A percentile compares a stretch with the other conserved stretches of the same genome.
Conservation (phyloP, 2,797 vertebrate species). For the Caiman crocodilus region DNA sequence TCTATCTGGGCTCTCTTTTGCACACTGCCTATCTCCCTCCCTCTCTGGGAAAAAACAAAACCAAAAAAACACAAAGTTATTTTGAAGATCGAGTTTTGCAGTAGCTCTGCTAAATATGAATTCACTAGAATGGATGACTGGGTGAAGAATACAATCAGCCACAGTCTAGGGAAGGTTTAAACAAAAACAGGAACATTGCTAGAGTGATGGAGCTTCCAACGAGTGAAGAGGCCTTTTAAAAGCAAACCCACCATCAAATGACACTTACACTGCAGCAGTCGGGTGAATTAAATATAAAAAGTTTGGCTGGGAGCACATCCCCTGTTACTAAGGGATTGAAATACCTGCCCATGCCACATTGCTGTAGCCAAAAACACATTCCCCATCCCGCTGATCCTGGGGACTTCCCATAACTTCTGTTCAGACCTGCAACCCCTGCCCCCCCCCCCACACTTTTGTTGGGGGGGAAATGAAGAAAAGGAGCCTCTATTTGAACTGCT, state of each 20-base stretch:
- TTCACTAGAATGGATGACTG: conserved; percentile 17
- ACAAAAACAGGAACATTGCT: conserved; percentile 8
- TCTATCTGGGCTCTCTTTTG: conserved; percentile 49
- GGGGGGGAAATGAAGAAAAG: background rate
- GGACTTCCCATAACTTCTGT: conserved; percentile 20
- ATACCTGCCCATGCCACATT: conserved; percentile 15
- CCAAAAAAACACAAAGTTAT: conserved; percentile 38
- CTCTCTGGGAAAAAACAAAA: conserved; percentile 34
- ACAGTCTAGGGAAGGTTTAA: conserved; percentile 25
- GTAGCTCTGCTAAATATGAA: conserved; percentile 33
- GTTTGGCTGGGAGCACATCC: conserved; percentile 35
- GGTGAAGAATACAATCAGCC: conserved; percentile 19
- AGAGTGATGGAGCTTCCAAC: background rate
- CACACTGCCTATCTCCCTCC: conserved; percentile 19
- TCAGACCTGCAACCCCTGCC: background rate
- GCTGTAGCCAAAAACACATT: conserved; percentile 47
- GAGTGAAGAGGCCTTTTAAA: conserved; percentile 19
- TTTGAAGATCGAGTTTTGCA: conserved; percentile 50
- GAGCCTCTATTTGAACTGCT: background rate
- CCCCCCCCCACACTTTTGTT: background rate
- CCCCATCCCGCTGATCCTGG: conserved; percentile 29
- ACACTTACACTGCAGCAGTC: conserved; percentile 32
- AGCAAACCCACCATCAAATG: background rate
- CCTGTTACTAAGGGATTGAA: conserved; percentile 28
- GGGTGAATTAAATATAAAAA: conserved; percentile 37